A percentile compares a stretch with the other conserved stretches of the same genome.
These are phyloP conservation scores for Caenorhabditis tropicalis DNA, from an alignment of 1,140 invertebrate species.

Conservation along the genomic window DNA sequence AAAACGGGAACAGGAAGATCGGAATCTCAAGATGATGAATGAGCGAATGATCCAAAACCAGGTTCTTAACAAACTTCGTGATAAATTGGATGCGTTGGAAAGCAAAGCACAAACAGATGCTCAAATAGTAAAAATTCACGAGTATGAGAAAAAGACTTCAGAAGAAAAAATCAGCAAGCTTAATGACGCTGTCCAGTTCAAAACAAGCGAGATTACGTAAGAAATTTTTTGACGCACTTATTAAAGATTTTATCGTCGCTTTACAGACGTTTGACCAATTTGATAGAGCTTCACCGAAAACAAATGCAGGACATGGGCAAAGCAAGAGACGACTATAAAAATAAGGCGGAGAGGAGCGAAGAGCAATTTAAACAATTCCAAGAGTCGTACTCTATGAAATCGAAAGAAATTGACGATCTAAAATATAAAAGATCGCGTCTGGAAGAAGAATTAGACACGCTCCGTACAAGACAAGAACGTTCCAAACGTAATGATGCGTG, in stretches of 20 bases:
- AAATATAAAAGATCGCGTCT: not conserved
- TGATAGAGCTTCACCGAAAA: constrained; percentile 83
- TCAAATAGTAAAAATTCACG: not conserved
- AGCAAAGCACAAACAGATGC: constrained; percentile 8
- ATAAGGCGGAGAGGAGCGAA: not conserved
- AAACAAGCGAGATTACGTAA: not conserved
- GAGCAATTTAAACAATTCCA: not conserved
- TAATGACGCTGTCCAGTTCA: constrained; percentile 38
- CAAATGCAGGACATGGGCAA: not conserved
- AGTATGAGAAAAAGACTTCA: not conserved
- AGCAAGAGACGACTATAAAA: not conserved
- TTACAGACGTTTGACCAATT: constrained; percentile 82
- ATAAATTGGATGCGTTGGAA: constrained; percentile 77
- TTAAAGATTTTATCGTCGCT: not conserved
- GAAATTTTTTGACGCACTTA: not conserved
- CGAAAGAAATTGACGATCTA: not conserved
- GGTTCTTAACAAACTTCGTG: constrained; percentile 81
- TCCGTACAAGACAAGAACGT: not conserved
- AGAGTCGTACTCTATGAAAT: not conserved
- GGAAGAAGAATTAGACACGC: not conserved
- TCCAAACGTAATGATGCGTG: not conserved
- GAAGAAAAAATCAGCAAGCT: constrained; percentile 84
- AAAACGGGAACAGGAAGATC: constrained; percentile 94
- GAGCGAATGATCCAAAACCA: constrained; percentile 76
- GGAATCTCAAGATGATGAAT: constrained; percentile 98